Evolutionary conservation across 2,797 vertebrate species (phyloP).

Genomic region (Gila robusta): DNA sequence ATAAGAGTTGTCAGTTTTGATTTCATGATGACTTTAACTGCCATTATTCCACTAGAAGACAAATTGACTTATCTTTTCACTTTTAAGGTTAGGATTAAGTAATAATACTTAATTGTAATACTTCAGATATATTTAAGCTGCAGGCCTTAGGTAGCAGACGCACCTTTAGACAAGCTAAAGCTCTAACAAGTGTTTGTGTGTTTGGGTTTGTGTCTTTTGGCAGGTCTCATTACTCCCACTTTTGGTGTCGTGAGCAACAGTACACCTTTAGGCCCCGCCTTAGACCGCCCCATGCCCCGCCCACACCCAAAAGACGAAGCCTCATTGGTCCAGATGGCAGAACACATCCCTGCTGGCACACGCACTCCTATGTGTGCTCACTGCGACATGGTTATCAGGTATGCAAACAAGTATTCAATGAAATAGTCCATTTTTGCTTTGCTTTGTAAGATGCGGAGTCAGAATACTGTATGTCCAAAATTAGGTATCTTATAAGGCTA

Average conservation of each 20-base stretch:
- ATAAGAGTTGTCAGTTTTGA: background rate
- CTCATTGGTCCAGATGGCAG: constrained; percentile 91
- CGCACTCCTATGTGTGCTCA: constrained; percentile 94
- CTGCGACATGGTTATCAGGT: constrained; percentile 95
- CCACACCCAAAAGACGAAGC: constrained; percentile 85
- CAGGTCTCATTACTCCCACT: constrained; percentile 78
- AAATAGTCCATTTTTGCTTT: background rate
- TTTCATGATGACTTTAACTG: background rate
- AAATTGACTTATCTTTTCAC: background rate
- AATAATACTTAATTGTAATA: background rate
- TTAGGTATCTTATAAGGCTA: background rate
- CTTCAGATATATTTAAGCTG: background rate
- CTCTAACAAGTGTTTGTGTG: background rate
- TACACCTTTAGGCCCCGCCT: constrained; percentile 66
- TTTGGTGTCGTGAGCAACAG: constrained; percentile 81
- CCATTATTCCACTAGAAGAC: background rate
- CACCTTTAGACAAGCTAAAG: background rate
- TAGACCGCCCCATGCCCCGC: constrained; percentile 71
- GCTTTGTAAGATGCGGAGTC: background rate
- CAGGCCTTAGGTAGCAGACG: background rate
- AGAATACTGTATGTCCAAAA: background rate
- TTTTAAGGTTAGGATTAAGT: background rate
- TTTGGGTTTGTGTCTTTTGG: constrained; percentile 22
- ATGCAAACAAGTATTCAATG: background rate
- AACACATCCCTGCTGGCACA: constrained; percentile 93